Conservation (phyloP, 2,888 invertebrate genomes). For the Aspidapion aeneum region DNA sequence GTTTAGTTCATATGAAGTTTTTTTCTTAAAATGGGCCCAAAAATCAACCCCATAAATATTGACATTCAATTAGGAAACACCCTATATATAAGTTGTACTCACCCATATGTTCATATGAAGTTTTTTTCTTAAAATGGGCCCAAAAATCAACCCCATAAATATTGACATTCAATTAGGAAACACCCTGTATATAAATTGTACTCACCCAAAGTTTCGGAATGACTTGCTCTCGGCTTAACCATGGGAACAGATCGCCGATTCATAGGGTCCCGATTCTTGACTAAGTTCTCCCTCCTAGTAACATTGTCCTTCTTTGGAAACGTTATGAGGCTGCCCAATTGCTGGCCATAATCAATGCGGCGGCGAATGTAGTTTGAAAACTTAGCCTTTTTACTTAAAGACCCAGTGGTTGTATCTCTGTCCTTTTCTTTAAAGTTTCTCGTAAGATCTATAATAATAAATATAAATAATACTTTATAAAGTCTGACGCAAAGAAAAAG, state of each 20-base stretch:
- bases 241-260: slow-evolving; percentile 44
- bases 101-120: no score
- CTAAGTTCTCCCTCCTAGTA: slow-evolving; percentile 38
- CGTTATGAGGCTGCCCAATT: slow-evolving; percentile 45
- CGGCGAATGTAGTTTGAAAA: slow-evolving; percentile 41
- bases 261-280: slow-evolving; percentile 38
- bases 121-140: no score
- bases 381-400: slow-evolving; percentile 54
- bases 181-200: no score
- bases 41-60: no score
- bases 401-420: slow-evolving; percentile 46
- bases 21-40: no score
- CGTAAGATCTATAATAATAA: slow-evolving; percentile 33
- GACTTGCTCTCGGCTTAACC: slow-evolving; percentile 46
- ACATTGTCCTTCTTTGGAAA: no score
- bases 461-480: background rate
- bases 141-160: no score
- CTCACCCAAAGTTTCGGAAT: slow-evolving; percentile 47
- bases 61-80: no score
- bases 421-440: slow-evolving; percentile 47
- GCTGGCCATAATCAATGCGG: slow-evolving; percentile 44
- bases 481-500: no score
- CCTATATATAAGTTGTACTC: no score
- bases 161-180: no score
- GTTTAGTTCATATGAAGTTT: no score